Evolutionary conservation across 1,140 invertebrate species (phyloP).

Genomic region (Leptinotarsa texana): DNA sequence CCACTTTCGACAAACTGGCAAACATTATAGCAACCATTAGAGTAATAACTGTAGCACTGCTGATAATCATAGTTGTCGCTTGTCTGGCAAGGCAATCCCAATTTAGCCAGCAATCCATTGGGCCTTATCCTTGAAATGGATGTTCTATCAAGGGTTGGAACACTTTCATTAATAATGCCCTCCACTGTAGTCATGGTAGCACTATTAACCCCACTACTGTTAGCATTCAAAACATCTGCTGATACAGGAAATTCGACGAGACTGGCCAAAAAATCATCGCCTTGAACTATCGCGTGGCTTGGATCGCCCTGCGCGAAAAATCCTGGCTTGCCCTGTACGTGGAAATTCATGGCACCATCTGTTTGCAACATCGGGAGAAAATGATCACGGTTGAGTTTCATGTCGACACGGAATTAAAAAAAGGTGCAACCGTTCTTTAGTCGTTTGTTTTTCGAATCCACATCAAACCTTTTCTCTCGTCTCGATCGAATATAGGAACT

Average conservation of each 20-base stretch:
- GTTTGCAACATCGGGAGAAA: not conserved
- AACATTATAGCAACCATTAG: conserved; percentile 61
- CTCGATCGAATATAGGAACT: not conserved
- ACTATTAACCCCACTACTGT: not conserved
- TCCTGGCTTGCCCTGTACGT: not conserved
- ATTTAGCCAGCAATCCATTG: conserved; percentile 41
- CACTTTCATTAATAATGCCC: conserved; percentile 1
- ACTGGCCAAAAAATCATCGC: not conserved
- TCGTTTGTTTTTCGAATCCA: not conserved
- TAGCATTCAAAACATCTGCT: not conserved
- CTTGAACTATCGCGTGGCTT: not conserved
- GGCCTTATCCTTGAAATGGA: conserved; percentile 34
- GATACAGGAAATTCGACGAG: not conserved
- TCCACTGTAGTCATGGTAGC: not conserved
- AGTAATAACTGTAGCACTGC: conserved; percentile 66
- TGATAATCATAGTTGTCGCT: conserved; percentile 63
- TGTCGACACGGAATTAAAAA: not conserved
- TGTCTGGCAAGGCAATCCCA: conserved; percentile 60
- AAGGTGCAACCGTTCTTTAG: not conserved
- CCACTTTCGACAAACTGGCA: conserved; percentile 66
- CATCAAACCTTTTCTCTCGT: not conserved
- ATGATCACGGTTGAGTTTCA: not conserved
- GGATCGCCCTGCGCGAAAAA: not conserved
- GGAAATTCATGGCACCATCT: not conserved
- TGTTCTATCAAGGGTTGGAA: conserved; percentile 8